phyloP scores from a whole-genome alignment of 2,888 invertebrate genomes.

The Caenorhabditis sp. region DNA sequence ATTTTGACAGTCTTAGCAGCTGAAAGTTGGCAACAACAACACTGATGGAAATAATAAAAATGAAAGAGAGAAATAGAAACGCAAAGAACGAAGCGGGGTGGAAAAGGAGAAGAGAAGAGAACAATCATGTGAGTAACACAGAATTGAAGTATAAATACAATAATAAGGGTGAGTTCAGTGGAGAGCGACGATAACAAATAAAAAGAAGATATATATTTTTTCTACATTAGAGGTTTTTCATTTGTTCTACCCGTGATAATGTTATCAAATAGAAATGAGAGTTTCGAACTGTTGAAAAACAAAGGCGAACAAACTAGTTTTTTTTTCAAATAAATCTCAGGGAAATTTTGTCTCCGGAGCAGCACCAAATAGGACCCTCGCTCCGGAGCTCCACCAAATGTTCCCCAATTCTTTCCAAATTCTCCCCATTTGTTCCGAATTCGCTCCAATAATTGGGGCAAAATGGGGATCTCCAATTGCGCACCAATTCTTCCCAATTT shows the following conservation, averaged over 20 bases:
- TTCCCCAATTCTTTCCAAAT: too few species aligned
- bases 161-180: constrained; percentile 15
- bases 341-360: too few species aligned
- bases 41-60: not conserved
- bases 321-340: not conserved
- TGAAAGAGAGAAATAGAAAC: constrained; percentile 7
- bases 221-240: not conserved
- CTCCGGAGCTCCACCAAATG: too few species aligned
- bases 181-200: constrained; percentile 13
- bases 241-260: not conserved
- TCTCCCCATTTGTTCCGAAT: too few species aligned
- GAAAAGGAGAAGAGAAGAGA: constrained; percentile 9
- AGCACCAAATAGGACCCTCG: too few species aligned
- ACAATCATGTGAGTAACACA: constrained; percentile 6
- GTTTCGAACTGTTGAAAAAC: not conserved
- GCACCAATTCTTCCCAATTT: too few species aligned
- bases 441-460: too few species aligned
- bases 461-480: too few species aligned
- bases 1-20: constrained; percentile 20
- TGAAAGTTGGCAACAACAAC: not conserved
- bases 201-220: not conserved
- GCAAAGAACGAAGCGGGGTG: not conserved
- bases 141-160: constrained; percentile 19
- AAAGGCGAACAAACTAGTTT: not conserved
- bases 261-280: not conserved